Base-by-base conservation (phyloP, 2,113 vertebrate genomes). In the Lichenostomus cassidix region DNA sequence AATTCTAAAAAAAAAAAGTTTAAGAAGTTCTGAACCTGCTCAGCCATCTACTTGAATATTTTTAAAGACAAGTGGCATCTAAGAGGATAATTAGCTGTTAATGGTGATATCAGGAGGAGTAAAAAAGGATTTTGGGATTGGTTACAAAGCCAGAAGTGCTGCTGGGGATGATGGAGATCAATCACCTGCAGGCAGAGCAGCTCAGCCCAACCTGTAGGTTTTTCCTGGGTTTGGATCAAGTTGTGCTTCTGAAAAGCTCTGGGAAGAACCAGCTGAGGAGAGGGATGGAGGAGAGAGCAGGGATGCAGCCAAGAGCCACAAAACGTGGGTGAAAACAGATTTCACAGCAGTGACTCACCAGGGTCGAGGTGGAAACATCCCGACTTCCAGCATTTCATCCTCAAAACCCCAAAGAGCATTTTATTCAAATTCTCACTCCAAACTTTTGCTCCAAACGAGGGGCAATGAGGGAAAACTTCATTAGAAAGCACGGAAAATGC, bases 281-380 rank as follows among this genome's bases (percentile, higher is more conserved):
- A 4, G 59, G 59, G 27, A 33, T 5, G 24, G 33, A 29, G 22
- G 68, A 62, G 42, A 63, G 39, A 78, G 47, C 42, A 68, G 62
- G 39, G 58, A 21, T 28, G 47, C 5, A 46, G 35, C 52, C 75
- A 58, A 11, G 35, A 67, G 47, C 7, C 42, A 15, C 29, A 5
- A 5, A 23, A 10, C 0, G 7, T 17, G 22, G 46, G 49, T 58
- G 25, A 22, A 58, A 70, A 6, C 35, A n/a, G n/a, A 27, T 62
- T 17, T 46, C 52, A 1, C 23, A 25, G 62, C 70, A 5, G 25
- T 17, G 17, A 15, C 18, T 14, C 67, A 6, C 9, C 76, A 41
- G 23, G 37, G 4, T 0, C 20, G 28, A 46, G 31, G 22, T 15
- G 44, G 29, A 17, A 69, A 60, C 7, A 0, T 28, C 33, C 23